These are phyloP conservation scores for Crotophaga sulcirostris DNA, from an alignment of 2,113 vertebrate genomes.

Conservation along the genomic window DNA sequence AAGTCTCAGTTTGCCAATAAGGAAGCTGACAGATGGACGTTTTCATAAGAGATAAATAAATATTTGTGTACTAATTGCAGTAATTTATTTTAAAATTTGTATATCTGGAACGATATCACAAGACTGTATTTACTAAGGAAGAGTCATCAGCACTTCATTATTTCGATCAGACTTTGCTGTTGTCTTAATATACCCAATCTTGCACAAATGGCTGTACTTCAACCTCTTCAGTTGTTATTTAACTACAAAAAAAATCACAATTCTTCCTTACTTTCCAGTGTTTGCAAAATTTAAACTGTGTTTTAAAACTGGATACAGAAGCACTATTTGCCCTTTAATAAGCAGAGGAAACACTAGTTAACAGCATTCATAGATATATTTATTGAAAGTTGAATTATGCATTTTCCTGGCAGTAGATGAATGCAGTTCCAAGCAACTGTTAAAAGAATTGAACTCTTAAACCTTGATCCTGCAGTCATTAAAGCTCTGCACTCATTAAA, in stretches of 20 bases:
- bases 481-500: neutral
- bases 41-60: neutral
- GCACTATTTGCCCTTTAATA: neutral
- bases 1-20: neutral
- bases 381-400: neutral
- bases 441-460: neutral
- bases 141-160: neutral
- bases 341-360: neutral
- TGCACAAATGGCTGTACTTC: neutral
- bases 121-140: neutral
- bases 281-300: neutral
- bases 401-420: neutral
- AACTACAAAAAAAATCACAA: neutral
- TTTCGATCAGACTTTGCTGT: neutral
- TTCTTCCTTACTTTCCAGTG: neutral
- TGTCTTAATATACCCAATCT: neutral
- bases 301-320: neutral
- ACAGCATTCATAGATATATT: neutral
- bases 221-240: neutral
- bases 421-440: neutral
- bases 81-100: neutral
- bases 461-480: neutral
- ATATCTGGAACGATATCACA: neutral
- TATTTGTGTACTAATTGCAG: neutral
- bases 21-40: neutral